Evolutionary conservation across 1,140 invertebrate genomes (phyloP), one percentile per base, ranked within the genome.

Genomic region (Drosophila asahinai): DNA sequence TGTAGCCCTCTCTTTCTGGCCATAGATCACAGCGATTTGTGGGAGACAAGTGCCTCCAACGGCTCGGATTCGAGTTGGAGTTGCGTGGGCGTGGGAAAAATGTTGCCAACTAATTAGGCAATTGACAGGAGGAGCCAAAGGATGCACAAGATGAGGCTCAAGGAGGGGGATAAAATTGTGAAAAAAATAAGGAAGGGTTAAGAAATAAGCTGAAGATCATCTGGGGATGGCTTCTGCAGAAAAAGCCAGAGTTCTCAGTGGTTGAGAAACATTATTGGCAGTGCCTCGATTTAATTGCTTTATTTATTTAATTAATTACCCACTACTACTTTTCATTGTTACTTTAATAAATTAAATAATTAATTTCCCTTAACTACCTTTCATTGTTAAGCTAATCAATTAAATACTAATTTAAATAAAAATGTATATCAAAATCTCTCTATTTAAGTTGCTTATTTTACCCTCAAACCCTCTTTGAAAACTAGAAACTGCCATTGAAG

Each of bases 11-110:
- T 30, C 52, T 7, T 11, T 22, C 25, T 38, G 63, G 43, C 67
- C 76, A 86, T 86, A 80, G 83, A 86, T 86, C 83, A 87, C 73
- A 49, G 55, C 55, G 71, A 86, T 80, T 76, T 68, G 75, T 77
- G 48, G 60, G 30, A 63, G 83, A 79, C 83, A 86, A 86, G 83
- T 86, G 83, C 48, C 45, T 62, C 40, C 19, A 15, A 15, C 45
- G 33, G 19, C 25, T 3, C 12, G 19, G 52, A 7, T 38, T 11
- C 12, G n/a, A 36, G 19, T 67, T 40, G 19, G 25, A 33, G 52
- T 52, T 84, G 79, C 83, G 83, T 83, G 83, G 83, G 83, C 83
- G 83, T 86, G 83, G 83, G 83, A 86, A 86, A 86, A 87, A 72
- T 22, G 5, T 55, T 52, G 30, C 49, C 80, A 80, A 80, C 83